A percentile compares a stretch with the other conserved stretches of the same genome.
phyloP scores from a whole-genome alignment of 2,888 invertebrate genomes.

The Tipula confusa region DNA sequence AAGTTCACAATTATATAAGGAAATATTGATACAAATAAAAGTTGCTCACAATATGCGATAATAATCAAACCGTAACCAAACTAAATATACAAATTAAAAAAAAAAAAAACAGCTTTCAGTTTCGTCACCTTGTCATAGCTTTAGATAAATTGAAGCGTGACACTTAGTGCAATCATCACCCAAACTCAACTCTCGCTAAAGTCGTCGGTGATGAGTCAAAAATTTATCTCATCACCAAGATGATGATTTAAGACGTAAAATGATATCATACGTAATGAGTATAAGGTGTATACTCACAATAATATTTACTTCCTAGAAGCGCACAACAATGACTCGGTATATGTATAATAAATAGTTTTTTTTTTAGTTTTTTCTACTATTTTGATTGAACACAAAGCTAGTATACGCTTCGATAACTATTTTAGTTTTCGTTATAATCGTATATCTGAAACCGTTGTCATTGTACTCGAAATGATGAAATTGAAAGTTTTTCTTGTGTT shows the following conservation, averaged over 20 bases:
- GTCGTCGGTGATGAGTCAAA: not conserved
- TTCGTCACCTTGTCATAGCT: not conserved
- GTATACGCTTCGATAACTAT: not conserved
- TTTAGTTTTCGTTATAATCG: too few species aligned
- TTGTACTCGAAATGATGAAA: not conserved
- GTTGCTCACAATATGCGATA: not conserved
- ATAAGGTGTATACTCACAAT: too few species aligned
- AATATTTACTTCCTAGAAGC: not conserved
- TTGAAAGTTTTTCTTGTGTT: not conserved
- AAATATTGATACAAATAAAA: not conserved
- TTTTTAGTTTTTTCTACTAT: not conserved
- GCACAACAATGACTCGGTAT: not conserved
- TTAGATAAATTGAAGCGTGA: not conserved
- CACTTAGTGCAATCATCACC: not conserved
- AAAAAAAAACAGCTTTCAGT: not conserved
- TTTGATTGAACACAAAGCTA: not conserved
- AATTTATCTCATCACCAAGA: not conserved
- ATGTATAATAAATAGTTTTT: not conserved
- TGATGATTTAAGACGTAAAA: slow-evolving; percentile 3
- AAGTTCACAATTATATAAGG: not conserved
- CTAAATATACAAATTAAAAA: too few species aligned
- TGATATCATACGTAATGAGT: not conserved
- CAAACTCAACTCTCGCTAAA: not conserved
- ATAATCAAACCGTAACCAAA: not conserved
- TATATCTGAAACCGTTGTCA: not conserved